phyloP scores from a whole-genome alignment of 2,888 invertebrate genomes.

The Halictus quadricinctus region DNA sequence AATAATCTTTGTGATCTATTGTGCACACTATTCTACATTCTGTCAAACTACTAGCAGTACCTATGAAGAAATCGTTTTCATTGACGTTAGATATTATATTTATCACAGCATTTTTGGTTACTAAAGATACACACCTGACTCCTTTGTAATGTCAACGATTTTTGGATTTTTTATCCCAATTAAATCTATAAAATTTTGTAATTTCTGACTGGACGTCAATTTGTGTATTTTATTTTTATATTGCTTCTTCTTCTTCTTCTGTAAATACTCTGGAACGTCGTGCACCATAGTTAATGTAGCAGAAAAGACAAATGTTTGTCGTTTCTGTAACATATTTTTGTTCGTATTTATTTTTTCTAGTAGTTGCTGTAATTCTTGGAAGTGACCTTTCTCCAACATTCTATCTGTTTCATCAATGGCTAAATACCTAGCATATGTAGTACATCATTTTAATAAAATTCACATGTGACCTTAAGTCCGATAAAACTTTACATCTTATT shows the following conservation, averaged over 20 bases:
- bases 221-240: conserved; percentile 84
- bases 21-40: conserved; percentile 93
- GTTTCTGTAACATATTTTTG: conserved; percentile 84
- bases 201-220: conserved; percentile 89
- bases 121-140: conserved; percentile 84
- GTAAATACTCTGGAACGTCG: conserved; percentile 90
- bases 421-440: conserved; percentile 86
- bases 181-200: conserved; percentile 89
- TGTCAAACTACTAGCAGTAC: conserved; percentile 91
- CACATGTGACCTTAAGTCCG: neutral
- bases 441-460: neutral
- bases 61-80: conserved; percentile 80
- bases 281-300: conserved; percentile 97
- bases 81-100: neutral
- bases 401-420: conserved; percentile 99
- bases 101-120: neutral
- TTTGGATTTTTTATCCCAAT: conserved; percentile 95
- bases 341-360: conserved; percentile 91
- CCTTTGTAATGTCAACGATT: conserved; percentile 94
- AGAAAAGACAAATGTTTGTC: conserved; percentile 98
- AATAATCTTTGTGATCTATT: conserved; percentile 93
- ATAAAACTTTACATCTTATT: neutral
- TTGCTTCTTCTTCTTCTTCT: conserved; percentile 83
- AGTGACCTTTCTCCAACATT: conserved; percentile 98
- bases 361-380: conserved; percentile 93